Evolutionary conservation across 2,888 invertebrate species (phyloP), one percentile per base, ranked within the genome.

Genomic region (Macrosoma leucophasiata): DNA sequence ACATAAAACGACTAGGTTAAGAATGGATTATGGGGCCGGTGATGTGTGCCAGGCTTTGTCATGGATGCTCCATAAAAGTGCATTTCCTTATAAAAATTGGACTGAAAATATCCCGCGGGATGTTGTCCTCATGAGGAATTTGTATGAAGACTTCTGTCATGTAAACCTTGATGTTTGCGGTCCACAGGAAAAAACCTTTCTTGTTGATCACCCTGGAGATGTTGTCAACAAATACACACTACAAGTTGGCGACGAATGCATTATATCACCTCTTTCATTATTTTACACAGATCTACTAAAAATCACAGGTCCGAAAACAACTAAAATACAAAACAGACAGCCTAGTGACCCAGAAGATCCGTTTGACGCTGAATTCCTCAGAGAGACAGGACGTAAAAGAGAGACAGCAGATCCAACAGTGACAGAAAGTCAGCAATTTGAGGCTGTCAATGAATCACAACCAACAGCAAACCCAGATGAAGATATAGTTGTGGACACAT

Each of bases 111-210:
- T 90, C 42, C 90, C 91, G 41, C 78, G 91, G 50, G 96, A 96
- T 73, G 91, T 93, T 0, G 85, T 91, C 50, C 76, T 97, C 21
- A 84, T 97, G 57, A 89, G 92, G 48, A 91, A 91, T 54, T 72
- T 97, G 13, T 97, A 97, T 74, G 94, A 96, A 66, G 91, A 92
- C 32, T 92, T 92, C 60, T 97, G 97, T 55, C 97, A 97, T 62
- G 90, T 97, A 0, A 94, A 97, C 71, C 82, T 96, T 54, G 94
- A 95, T 69, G 88, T 94, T 1, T 95, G 94, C 61, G 97, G 96
- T 0, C 92, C 95, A 0, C 91, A 94, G 60, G 94, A 95, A 58
- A 93, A 93, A 63, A 87, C 88, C 1, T 94, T 95, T 54, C 72
- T 88, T 9, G 88, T 94, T 8, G 89, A 90, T 47, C 91, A 91